Percentiles rank a stretch among this genome's conserved stretches.
These are phyloP conservation scores for Cecropterus lyciades DNA, from an alignment of 1,140 invertebrate species.

Conservation along the genomic window DNA sequence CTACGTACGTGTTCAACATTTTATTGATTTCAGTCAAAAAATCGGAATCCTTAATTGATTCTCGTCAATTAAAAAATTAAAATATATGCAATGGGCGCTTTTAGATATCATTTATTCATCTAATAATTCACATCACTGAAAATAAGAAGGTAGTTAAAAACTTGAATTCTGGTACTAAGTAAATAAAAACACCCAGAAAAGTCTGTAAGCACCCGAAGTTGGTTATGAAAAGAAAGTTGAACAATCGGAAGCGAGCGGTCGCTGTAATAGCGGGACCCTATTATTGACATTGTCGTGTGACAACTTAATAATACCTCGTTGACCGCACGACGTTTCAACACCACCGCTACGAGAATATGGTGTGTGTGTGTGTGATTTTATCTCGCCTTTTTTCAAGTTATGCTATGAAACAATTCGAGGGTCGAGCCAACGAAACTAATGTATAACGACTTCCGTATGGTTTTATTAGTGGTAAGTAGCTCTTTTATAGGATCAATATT, in stretches of 20 bases:
- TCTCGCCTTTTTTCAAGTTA: conserved; percentile 2
- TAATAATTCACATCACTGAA: no score
- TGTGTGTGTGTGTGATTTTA: conserved; percentile 17
- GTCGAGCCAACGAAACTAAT: neutral
- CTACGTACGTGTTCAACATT: no score
- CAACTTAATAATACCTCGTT: conserved; percentile 46
- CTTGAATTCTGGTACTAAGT: no score
- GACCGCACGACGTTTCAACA: conserved; percentile 20
- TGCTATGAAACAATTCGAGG: neutral
- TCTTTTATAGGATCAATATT: no score
- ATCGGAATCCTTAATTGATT: no score
- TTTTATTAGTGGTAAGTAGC: no score
- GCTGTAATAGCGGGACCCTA: conserved; percentile 25
- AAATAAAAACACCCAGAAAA: neutral
- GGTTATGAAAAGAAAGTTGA: conserved; percentile 26
- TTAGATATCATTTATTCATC: no score
- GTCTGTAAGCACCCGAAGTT: conserved; percentile 17
- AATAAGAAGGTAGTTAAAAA: no score
- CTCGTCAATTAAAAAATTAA: no score
- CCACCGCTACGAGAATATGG: conserved; percentile 11
- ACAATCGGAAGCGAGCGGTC: conserved; percentile 28
- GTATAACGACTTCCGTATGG: neutral
- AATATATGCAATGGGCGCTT: no score
- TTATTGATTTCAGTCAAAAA: no score
- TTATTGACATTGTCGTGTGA: conserved; percentile 44